Evolutionary conservation across 1,140 invertebrate species (phyloP).

Genomic region (Calephelis virginiensis): DNA sequence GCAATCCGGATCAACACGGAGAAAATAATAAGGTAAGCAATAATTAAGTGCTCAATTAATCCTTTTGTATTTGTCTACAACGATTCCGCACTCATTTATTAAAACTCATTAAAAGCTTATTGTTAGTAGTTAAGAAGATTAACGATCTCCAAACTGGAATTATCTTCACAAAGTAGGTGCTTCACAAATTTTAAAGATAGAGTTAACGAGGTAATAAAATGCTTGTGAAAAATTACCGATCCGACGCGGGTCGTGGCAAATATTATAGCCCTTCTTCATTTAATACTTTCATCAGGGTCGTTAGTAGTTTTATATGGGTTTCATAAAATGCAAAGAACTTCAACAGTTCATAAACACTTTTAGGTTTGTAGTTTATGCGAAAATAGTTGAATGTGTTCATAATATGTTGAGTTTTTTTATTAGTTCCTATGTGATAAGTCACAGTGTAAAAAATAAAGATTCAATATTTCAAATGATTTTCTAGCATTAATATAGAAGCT

Average conservation of each 20-base stretch:
- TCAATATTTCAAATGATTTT: no score
- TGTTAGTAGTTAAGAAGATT: constrained; percentile 72
- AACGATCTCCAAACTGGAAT: constrained; percentile 60
- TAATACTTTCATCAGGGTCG: neutral
- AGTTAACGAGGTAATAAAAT: constrained; percentile 52
- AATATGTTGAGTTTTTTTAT: no score
- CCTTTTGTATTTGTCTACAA: neutral
- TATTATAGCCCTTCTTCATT: constrained; percentile 4
- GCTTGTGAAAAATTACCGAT: constrained; percentile 31
- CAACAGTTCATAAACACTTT: neutral
- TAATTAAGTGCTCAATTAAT: no score
- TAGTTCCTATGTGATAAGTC: no score
- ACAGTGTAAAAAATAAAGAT: no score
- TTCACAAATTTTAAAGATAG: constrained; percentile 59
- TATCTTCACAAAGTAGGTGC: constrained; percentile 55
- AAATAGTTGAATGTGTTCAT: no score
- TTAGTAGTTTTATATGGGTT: neutral
- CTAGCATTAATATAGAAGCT: no score
- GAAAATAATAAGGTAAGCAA: no score
- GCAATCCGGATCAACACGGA: no score
- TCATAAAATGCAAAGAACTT: neutral
- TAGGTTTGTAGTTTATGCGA: no score
- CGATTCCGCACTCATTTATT: constrained; percentile 47
- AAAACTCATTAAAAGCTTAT: constrained; percentile 69
- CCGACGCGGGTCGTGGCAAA: constrained; percentile 3